A percentile compares a stretch with the other conserved stretches of the same genome.
phyloP scores from a whole-genome alignment of 2,888 invertebrate species.

The Luperina nickerlii region DNA sequence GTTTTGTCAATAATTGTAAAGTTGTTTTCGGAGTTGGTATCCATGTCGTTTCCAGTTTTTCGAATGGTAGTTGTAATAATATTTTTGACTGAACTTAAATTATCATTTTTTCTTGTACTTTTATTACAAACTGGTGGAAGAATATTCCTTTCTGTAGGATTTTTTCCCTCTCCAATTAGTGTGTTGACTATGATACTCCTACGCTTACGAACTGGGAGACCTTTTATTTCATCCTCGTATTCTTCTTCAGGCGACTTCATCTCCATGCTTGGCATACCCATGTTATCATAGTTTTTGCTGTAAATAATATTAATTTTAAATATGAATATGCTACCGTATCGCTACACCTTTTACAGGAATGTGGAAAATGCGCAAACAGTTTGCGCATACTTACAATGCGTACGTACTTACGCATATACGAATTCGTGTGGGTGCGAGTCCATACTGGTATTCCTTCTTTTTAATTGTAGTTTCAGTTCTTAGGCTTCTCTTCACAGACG shows the following conservation, averaged over 20 bases:
- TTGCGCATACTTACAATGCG: not conserved
- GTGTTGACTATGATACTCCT: slow-evolving; percentile 61
- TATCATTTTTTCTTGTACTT: not conserved
- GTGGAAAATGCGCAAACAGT: not conserved
- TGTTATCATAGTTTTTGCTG: slow-evolving; percentile 31
- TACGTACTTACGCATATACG: no score
- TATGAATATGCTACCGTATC: not conserved
- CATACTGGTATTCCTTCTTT: not conserved
- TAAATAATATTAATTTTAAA: slow-evolving; percentile 10
- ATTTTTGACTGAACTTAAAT: slow-evolving; percentile 2
- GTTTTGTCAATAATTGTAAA: not conserved
- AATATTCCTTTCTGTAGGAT: not conserved
- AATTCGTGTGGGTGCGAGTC: not conserved
- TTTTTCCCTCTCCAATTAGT: not conserved
- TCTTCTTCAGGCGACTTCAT: slow-evolving; percentile 72
- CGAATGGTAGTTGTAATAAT: not conserved
- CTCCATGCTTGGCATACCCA: not conserved
- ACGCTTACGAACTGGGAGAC: slow-evolving; percentile 78
- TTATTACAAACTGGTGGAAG: not conserved
- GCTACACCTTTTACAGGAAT: not conserved
- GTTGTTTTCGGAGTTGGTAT: not conserved
- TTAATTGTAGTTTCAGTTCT: not conserved
- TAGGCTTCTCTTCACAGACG: not conserved
- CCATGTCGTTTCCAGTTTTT: not conserved
- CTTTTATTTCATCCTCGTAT: slow-evolving; percentile 81